Conservation (phyloP, 2,888 invertebrate genomes). For the Volucella inflata region DNA sequence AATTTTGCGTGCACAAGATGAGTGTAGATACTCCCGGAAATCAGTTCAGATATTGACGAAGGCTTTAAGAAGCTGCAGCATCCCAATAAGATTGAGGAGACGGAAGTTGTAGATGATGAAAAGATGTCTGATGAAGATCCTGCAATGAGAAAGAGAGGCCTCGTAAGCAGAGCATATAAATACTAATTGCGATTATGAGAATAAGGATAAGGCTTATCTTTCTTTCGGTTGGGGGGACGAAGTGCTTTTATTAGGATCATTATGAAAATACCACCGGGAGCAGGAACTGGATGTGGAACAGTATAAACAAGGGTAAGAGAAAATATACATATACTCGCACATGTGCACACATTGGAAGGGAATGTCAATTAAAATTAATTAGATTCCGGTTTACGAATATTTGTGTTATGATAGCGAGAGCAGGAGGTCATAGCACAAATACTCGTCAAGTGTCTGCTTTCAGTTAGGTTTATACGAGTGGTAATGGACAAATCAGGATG, state of each 20-base stretch:
- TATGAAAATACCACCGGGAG: not conserved
- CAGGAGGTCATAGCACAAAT: not conserved
- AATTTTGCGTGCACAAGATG: conserved; percentile 58
- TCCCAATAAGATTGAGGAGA: conserved; percentile 28
- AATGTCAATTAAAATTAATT: conserved; percentile 62
- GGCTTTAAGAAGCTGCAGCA: conserved; percentile 5
- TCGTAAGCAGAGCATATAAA: conserved; percentile 49
- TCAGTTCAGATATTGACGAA: conserved; percentile 35
- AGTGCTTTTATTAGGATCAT: conserved; percentile 33
- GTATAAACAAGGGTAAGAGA: too few species aligned
- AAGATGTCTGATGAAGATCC: conserved; percentile 62
- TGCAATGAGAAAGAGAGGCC: conserved; percentile 54
- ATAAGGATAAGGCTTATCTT: conserved; percentile 39
- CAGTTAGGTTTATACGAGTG: not conserved
- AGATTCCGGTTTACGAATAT: conserved; percentile 36
- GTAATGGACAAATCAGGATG: not conserved
- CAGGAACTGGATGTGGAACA: not conserved
- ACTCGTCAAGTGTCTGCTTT: conserved; percentile 22
- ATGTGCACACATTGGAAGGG: not conserved
- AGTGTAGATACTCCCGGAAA: conserved; percentile 50
- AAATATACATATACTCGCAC: too few species aligned
- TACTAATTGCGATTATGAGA: conserved; percentile 45
- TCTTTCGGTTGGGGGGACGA: not conserved
- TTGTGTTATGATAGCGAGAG: conserved; percentile 15
- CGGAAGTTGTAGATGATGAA: conserved; percentile 41